Base-by-base conservation (phyloP, 2,113 vertebrate genomes). In the Lonchura striata region DNA sequence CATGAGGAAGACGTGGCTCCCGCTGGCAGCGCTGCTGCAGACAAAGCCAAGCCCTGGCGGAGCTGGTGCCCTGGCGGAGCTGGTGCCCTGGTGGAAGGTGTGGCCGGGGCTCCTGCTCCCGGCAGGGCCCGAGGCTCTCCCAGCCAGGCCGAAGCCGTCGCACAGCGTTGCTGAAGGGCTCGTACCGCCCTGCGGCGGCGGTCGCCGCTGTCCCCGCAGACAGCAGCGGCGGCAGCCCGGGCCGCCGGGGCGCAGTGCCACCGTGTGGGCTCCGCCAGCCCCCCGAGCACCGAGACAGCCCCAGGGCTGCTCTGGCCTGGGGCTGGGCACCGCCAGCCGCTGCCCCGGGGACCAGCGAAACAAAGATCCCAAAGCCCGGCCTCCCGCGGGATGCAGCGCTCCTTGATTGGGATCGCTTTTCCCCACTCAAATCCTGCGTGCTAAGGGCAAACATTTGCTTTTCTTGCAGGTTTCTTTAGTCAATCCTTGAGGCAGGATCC, bases 201-300 rank as follows among this genome's bases (percentile, higher is more conserved):
- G 42, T 21, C 57, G 39, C 25, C 3, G 13, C 39, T 2, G 7
- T 44, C 60, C 81, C 70, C 52, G 1, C 2, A 0, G 33, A 57
- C 33, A 79, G 4, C 39, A 13, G 2, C 0, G 4, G 69, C 59
- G 82, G 15, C 82, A 49, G 11, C 4, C 31, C n/a, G 5, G 88
- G 92, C 56, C 1, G 20, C 88, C 95, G 82, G 88, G 56, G 82
- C 68, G 3, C 87, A 94, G 90, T 96, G 94, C 95, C 94, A 95
- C 90, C 93, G 1, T 94, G 96, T 97, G 96, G 96, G 85, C 95
- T 93, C 35, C 81, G 68, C 17, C 30, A 33, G 61, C 69, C 91
- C 42, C 31, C 56, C 15, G 72, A 57, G 59, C 64, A 12, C 1
- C 2, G 10, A 65, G 9, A 35, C 37, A 56, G 49, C 33, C 3